A percentile compares a stretch with the other conserved stretches of the same genome.
Evolutionary conservation across 2,797 vertebrate species (phyloP).

Genomic region (Sylvia borin): DNA sequence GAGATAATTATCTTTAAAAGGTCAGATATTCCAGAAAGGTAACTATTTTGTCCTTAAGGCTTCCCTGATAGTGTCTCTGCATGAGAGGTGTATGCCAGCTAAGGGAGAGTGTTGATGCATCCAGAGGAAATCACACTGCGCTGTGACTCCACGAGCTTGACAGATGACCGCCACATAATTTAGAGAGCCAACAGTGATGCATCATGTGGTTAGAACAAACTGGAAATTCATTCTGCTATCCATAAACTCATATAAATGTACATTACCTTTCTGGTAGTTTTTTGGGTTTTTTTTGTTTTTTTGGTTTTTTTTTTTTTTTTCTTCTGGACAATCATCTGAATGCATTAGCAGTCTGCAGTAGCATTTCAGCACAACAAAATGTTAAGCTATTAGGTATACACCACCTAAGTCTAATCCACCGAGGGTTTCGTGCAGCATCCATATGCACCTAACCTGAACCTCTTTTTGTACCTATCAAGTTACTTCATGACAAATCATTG

Average conservation of each 20-base stretch:
- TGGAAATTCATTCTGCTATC: neutral
- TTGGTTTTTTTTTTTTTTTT: too few species aligned
- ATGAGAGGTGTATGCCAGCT: neutral
- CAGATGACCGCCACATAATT: neutral
- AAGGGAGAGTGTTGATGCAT: neutral
- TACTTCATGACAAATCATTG: neutral
- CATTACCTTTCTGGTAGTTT: neutral
- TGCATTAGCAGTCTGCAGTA: neutral
- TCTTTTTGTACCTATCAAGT: neutral
- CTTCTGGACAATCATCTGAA: neutral
- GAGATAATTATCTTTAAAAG: neutral
- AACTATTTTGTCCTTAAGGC: neutral
- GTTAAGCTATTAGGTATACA: neutral
- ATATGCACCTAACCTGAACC: neutral
- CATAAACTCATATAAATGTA: neutral
- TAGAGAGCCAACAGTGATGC: neutral
- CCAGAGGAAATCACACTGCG: neutral
- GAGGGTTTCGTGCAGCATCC: neutral
- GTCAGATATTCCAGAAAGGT: neutral
- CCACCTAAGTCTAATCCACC: neutral
- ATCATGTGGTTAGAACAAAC: neutral
- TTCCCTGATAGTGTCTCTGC: neutral
- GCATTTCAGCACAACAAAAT: neutral
- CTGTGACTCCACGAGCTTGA: neutral
- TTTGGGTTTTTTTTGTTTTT: neutral